These are phyloP conservation scores for Tretioscincus oriximinensis DNA, from an alignment of 2,113 vertebrate genomes.

Conservation along the genomic window DNA sequence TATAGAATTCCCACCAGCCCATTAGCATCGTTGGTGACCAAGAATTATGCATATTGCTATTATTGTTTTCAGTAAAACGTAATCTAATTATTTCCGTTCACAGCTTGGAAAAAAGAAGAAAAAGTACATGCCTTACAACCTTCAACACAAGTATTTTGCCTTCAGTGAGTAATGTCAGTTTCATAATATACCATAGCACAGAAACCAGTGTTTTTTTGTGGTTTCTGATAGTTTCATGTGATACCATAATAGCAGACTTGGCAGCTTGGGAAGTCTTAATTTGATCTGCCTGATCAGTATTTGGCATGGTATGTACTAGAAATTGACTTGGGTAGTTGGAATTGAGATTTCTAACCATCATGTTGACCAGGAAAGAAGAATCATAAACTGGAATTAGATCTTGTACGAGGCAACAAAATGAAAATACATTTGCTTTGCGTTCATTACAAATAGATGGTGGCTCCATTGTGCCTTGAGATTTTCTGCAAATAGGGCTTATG, in stretches of 20 bases:
- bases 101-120: constrained; percentile 75
- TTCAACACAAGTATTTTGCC: constrained; percentile 77
- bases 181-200: neutral
- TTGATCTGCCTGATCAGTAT: no score
- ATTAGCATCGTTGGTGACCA: neutral
- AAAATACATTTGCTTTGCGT: no score
- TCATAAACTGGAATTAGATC: no score
- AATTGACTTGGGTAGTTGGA: no score
- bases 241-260: neutral
- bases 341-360: no score
- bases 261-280: no score
- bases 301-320: no score
- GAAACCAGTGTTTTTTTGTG: neutral
- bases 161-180: constrained; percentile 65
- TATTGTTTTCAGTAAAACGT: neutral
- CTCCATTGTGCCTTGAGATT: neutral
- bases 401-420: neutral
- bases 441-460: neutral
- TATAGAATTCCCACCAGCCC: neutral
- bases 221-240: neutral
- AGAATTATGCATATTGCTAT: neutral
- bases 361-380: no score
- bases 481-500: no score
- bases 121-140: constrained; percentile 74
- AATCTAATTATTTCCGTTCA: neutral